Conservation (phyloP, 2,797 vertebrate genomes). For the Sternarchorhynchus goeldii region DNA sequence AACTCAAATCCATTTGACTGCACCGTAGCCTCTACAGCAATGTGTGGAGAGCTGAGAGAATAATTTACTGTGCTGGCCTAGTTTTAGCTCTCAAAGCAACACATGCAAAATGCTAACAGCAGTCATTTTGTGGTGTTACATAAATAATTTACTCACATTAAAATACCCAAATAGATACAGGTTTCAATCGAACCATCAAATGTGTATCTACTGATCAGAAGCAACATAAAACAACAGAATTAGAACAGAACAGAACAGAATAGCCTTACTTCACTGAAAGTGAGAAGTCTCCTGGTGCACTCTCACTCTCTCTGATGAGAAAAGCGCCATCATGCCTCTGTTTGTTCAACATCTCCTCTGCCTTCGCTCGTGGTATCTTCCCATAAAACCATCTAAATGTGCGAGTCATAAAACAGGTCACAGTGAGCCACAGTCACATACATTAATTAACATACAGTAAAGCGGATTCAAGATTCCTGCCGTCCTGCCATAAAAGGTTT, state of each 20-base stretch:
- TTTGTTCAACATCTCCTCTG: constrained; percentile 87
- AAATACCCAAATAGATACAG: not conserved
- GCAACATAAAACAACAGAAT: not conserved
- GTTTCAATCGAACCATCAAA: too few species aligned
- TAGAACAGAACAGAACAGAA: not conserved
- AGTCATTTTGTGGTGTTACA: constrained; percentile 10
- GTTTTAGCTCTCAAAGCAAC: constrained; percentile 19
- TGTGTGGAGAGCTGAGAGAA: constrained; percentile 28
- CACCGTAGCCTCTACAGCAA: constrained; percentile 16
- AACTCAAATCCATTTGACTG: not conserved
- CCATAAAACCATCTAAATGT: constrained; percentile 84
- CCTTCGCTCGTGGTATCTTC: constrained; percentile 86
- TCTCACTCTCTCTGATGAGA: constrained; percentile 87
- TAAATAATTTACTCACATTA: constrained; percentile 25
- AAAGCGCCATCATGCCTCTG: constrained; percentile 87
- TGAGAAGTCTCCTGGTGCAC: constrained; percentile 85
- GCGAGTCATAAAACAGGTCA: not conserved
- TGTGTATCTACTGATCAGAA: not conserved
- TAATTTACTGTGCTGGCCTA: constrained; percentile 33
- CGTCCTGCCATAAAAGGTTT: too few species aligned
- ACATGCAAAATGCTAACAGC: constrained; percentile 17
- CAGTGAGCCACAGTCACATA: too few species aligned
- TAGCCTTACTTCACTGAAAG: constrained; percentile 85
- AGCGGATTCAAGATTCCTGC: too few species aligned
- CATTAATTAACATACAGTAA: too few species aligned